Evolutionary conservation across 2,797 vertebrate species (phyloP), one percentile per base, ranked within the genome.

Genomic region (Momotus momota): DNA sequence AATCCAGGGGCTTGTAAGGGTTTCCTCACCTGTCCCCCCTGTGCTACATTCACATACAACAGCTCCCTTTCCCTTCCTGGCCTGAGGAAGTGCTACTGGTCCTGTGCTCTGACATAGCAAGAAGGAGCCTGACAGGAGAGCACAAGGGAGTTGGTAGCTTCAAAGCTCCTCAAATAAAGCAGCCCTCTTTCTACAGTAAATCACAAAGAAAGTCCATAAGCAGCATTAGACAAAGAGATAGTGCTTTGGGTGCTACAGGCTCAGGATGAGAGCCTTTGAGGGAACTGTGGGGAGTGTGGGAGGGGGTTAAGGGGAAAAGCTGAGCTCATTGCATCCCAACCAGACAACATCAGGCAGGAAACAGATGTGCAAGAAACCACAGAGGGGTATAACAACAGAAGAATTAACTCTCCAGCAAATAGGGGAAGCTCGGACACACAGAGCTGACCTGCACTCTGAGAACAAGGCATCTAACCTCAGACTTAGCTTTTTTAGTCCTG

Each of bases 351-450:
- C 91, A 89, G 87, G 96, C 98, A 98, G 97, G 98, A 98, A 98
- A 98, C 98, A 98, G 98, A 98, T 98, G 98, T 97, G 90, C 83
- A 97, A 97, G 87, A 96, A 97, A 97, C 92, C 95, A 94, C 95
- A 93, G 95, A 96, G 92, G 91, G 96, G 96, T 96, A 92, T 94
- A 96, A 96, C 55, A 91, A 70, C 51, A 90, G 93, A 17, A 94
- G 74, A 83, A 93, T 57, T 73, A 94, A 86, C 48, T 82, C 74
- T 93, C 12, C 69, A 85, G 74, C 51, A 84, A 80, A 69, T 1
- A 79, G n/a, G 62, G 49, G 51, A 94, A 83, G 82, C 41, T 90
- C n/a, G 22, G 71, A 66, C 22, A 70, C 14, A 35, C 8, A 80
- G 17, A 65, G 49, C 26, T 73, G 88, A 79, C 29, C 51, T 33